Percentiles rank a stretch among this genome's conserved stretches.
phyloP scores from a whole-genome alignment of 2,797 vertebrate genomes.

The Manis javanica region DNA sequence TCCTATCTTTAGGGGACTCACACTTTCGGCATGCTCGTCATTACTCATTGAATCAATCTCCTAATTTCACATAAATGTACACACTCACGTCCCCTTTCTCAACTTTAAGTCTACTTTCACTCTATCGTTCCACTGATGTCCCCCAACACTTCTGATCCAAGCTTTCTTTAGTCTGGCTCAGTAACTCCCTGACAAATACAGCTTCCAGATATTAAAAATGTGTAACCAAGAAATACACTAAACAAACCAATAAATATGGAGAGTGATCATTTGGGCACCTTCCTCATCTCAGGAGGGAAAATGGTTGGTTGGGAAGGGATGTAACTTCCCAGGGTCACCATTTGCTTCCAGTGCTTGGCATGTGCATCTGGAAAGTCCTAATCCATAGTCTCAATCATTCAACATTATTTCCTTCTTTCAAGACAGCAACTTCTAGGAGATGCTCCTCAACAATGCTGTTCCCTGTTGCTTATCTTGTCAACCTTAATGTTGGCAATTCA shows the following conservation, averaged over 20 bases:
- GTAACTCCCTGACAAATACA: neutral
- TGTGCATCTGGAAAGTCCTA: neutral
- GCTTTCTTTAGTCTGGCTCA: neutral
- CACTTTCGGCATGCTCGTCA: neutral
- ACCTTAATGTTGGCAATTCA: neutral
- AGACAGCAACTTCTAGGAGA: neutral
- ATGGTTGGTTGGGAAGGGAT: neutral
- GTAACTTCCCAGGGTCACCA: neutral
- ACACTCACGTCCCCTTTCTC: neutral
- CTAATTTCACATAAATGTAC: neutral
- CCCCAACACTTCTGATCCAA: neutral
- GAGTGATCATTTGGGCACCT: neutral
- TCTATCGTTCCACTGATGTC: neutral
- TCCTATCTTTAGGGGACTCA: neutral
- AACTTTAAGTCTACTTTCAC: neutral
- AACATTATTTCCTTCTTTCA: neutral
- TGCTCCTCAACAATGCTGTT: neutral
- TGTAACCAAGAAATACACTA: neutral
- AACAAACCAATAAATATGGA: neutral
- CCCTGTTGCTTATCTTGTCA: neutral
- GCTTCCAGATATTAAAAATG: neutral
- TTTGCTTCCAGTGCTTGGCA: neutral
- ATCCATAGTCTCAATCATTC: neutral
- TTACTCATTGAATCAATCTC: neutral
- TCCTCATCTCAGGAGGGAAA: neutral